Evolutionary conservation across 2,113 vertebrate genomes (phyloP).

Genomic region (Syngnathus scovelli): DNA sequence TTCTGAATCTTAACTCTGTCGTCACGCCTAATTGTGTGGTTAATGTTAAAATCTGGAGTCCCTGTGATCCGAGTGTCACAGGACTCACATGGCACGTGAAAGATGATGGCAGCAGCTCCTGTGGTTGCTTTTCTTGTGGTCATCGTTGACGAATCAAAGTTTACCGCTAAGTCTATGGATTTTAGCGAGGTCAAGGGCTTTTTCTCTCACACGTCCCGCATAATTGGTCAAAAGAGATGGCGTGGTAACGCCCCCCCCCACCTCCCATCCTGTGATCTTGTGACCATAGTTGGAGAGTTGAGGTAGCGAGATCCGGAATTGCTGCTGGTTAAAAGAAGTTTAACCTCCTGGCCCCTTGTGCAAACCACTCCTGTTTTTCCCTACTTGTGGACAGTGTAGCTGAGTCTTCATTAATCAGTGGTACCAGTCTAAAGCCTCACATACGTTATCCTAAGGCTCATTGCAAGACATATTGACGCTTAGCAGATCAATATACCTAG

Average conservation of each 20-base stretch:
- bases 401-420: slow-evolving; percentile 9
- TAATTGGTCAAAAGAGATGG: slow-evolving; percentile 46
- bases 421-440: not conserved
- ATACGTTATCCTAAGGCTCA: not conserved
- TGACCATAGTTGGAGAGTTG: slow-evolving; percentile 42
- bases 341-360: slow-evolving; percentile 24
- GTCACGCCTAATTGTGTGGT: not conserved
- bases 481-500: not conserved
- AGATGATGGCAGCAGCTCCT: slow-evolving; percentile 27
- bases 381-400: slow-evolving; percentile 6
- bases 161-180: slow-evolving; percentile 49
- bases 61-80: slow-evolving; percentile 36
- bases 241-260: slow-evolving; percentile 49
- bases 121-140: slow-evolving; percentile 62
- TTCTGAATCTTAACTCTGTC: not conserved
- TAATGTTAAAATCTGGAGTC: slow-evolving; percentile 18
- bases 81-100: slow-evolving; percentile 37
- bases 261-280: slow-evolving; percentile 47
- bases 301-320: slow-evolving; percentile 33
- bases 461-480: not conserved
- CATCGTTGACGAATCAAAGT: slow-evolving; percentile 68
- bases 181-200: slow-evolving; percentile 49
- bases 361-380: slow-evolving; percentile 26
- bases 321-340: slow-evolving; percentile 52
- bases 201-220: slow-evolving; percentile 36